phyloP scores from a whole-genome alignment of 2,113 vertebrate species.

The Bostrychus sinensis region DNA sequence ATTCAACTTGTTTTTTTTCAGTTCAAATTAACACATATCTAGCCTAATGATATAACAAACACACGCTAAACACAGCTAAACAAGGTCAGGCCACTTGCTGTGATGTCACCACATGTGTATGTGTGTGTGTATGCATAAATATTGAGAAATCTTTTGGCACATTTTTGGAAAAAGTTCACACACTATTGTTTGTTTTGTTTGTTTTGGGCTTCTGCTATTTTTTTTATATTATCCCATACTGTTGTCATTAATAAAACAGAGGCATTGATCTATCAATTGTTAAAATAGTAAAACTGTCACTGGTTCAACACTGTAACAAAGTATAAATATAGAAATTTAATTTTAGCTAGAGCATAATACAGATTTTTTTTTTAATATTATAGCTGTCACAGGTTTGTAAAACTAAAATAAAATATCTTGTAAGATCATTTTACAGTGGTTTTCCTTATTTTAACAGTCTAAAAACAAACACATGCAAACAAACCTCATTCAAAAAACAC shows the following conservation, averaged over 20 bases:
- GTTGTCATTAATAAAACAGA: not conserved
- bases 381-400: not conserved
- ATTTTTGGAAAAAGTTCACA: not conserved
- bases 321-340: conserved; percentile 10
- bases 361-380: conserved; percentile 11
- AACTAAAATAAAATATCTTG: not conserved
- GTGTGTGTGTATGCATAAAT: not conserved
- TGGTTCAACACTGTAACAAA: conserved; percentile 11
- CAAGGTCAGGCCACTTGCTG: not conserved
- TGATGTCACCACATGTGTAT: not conserved
- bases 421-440: conserved; percentile 36
- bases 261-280: not conserved
- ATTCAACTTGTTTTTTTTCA: conserved; percentile 3
- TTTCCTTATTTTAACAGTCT: conserved; percentile 10
- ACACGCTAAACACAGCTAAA: not conserved
- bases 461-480: not conserved
- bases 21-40: conserved; percentile 20
- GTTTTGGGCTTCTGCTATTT: not conserved
- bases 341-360: conserved; percentile 26
- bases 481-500: conserved; percentile 13
- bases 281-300: conserved; percentile 2
- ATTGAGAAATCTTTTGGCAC: not conserved
- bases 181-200: not conserved
- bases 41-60: conserved; percentile 8
- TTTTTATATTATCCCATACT: not conserved